Evolutionary conservation across 2,888 invertebrate genomes (phyloP).

Genomic region (Anodontia alba): DNA sequence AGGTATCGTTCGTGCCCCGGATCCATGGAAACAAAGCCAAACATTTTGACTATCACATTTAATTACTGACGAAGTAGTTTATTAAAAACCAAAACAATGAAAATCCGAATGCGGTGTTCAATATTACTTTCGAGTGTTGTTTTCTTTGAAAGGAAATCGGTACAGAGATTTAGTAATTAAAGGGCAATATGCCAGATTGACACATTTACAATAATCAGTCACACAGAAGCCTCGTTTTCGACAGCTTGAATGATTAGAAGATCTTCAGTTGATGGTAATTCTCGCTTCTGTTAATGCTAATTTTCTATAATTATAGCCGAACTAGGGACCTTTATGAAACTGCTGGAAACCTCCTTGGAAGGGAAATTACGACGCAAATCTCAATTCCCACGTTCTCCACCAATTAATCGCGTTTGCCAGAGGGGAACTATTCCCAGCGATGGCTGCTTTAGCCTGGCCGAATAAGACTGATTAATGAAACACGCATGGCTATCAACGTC

Average conservation of each 20-base stretch:
- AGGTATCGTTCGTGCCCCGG: no score
- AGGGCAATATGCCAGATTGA: slow-evolving; percentile 11
- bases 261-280: slow-evolving; percentile 18
- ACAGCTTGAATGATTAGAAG: slow-evolving; percentile 47
- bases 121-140: neutral
- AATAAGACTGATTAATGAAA: slow-evolving; percentile 41
- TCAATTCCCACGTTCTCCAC: slow-evolving; percentile 48
- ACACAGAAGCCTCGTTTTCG: slow-evolving; percentile 38
- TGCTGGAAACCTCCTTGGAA: slow-evolving; percentile 35
- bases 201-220: neutral
- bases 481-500: slow-evolving; percentile 25
- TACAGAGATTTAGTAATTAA: neutral
- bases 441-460: neutral
- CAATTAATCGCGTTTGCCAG: slow-evolving; percentile 34
- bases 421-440: neutral
- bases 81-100: no score
- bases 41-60: no score
- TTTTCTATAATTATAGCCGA: slow-evolving; percentile 46
- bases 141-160: neutral
- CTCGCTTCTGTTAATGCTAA: slow-evolving; percentile 13
- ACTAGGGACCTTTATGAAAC: slow-evolving; percentile 43
- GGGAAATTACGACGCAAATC: slow-evolving; percentile 29
- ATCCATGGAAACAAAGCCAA: no score
- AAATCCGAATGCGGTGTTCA: no score
- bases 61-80: no score